These are phyloP conservation scores for Toxonevra muliebris DNA, from an alignment of 2,888 invertebrate species.

Conservation along the genomic window DNA sequence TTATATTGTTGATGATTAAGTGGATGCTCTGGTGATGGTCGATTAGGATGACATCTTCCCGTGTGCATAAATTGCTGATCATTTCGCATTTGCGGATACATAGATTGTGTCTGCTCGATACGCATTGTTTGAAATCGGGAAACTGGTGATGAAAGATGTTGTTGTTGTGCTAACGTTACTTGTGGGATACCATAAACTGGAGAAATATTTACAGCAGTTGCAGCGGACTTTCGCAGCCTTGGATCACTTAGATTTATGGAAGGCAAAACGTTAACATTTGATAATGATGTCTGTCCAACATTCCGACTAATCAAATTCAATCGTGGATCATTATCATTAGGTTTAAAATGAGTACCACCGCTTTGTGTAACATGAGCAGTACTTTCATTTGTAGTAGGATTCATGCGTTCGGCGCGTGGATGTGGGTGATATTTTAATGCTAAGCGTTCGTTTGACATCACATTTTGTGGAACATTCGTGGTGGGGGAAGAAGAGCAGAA, in stretches of 20 bases:
- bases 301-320: slow-evolving; percentile 20
- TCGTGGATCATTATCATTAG: slow-evolving; percentile 40
- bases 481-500: neutral
- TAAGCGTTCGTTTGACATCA: slow-evolving; percentile 37
- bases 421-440: slow-evolving; percentile 67
- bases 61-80: too few relatives aligned
- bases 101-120: neutral
- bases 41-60: too few relatives aligned
- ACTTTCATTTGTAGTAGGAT: slow-evolving; percentile 22
- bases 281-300: slow-evolving; percentile 3
- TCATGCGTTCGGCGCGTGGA: slow-evolving; percentile 51
- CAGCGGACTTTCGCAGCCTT: slow-evolving; percentile 39
- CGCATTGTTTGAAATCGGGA: neutral
- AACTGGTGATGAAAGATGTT: slow-evolving; percentile 15
- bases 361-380: slow-evolving; percentile 2
- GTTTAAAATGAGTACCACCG: neutral
- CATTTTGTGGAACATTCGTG: neutral
- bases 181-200: slow-evolving; percentile 29
- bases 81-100: too few relatives aligned
- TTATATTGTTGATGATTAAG: too few relatives aligned
- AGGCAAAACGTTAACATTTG: slow-evolving; percentile 42
- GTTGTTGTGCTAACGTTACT: slow-evolving; percentile 24
- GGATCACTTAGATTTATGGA: slow-evolving; percentile 45
- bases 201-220: neutral
- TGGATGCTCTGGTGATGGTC: too few relatives aligned